Percentiles rank a stretch among this genome's conserved stretches.
Conservation (phyloP, 2,888 invertebrate species). For the Drosophila merina region DNA sequence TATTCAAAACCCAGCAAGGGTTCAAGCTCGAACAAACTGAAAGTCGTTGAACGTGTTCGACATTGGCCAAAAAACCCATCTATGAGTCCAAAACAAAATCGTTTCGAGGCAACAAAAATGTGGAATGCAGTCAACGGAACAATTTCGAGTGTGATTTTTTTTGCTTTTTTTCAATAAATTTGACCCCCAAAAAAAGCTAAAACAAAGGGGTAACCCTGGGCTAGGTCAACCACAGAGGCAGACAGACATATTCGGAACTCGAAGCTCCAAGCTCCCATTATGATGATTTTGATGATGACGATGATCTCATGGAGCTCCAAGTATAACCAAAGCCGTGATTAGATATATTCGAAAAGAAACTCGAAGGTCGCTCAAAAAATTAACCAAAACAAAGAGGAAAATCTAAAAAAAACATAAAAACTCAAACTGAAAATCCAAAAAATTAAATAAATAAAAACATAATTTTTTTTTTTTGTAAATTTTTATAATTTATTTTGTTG, state of each 20-base stretch:
- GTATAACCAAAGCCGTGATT: conserved; percentile 7
- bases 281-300: neutral
- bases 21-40: conserved; percentile 24
- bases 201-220: conserved; percentile 61
- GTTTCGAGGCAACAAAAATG: neutral
- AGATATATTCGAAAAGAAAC: conserved; percentile 6
- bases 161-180: conserved; percentile 35
- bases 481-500: conserved; percentile 39
- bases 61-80: conserved; percentile 59
- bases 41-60: conserved; percentile 65
- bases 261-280: neutral
- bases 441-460: conserved; percentile 7
- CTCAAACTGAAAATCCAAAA: neutral
- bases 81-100: conserved; percentile 29
- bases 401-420: neutral
- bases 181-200: conserved; percentile 66
- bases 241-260: conserved; percentile 29
- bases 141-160: conserved; percentile 36
- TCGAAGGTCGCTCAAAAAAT: neutral
- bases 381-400: neutral
- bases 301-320: conserved; percentile 29
- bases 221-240: conserved; percentile 47
- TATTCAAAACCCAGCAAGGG: neutral
- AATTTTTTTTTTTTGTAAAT: conserved; percentile 3
- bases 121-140: conserved; percentile 68